phyloP scores from a whole-genome alignment of 2,113 vertebrate species.

The Rhombomys opimus region DNA sequence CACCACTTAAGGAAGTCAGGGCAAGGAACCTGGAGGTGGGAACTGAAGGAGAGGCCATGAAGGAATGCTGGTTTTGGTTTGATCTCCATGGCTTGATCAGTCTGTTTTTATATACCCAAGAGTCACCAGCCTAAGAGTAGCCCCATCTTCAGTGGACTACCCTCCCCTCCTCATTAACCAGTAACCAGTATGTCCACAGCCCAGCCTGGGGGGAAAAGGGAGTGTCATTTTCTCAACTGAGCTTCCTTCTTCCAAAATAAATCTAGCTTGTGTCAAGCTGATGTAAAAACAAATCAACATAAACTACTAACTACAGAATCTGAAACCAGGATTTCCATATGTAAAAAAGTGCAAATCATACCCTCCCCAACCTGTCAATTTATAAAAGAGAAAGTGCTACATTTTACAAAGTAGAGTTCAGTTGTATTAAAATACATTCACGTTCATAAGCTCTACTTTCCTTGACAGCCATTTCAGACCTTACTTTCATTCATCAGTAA shows the following conservation, averaged over 20 bases:
- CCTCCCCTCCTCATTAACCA: not conserved
- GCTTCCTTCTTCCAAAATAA: not conserved
- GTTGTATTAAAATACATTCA: not conserved
- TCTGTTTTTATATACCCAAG: not conserved
- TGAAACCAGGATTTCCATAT: not conserved
- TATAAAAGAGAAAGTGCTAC: not conserved
- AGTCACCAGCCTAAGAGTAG: not conserved
- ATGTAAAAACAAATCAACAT: not conserved
- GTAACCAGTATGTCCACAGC: not conserved
- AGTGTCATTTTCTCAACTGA: not conserved
- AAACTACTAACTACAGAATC: not conserved
- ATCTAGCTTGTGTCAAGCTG: not conserved
- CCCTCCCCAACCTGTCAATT: not conserved
- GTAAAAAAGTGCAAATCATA: not conserved
- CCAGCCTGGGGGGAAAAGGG: not conserved
- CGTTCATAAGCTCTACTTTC: conserved; percentile 5
- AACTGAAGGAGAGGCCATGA: not conserved
- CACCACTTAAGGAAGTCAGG: not conserved
- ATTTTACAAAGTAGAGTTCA: not conserved
- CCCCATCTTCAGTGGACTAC: not conserved
- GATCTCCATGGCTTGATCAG: not conserved
- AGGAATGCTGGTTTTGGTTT: not conserved
- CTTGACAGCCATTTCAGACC: not conserved
- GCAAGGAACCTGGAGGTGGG: not conserved
- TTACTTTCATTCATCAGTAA: conserved; percentile 20